Conservation (phyloP, 64 coral and sea anemone species). For the Stylophora pistillata region DNA sequence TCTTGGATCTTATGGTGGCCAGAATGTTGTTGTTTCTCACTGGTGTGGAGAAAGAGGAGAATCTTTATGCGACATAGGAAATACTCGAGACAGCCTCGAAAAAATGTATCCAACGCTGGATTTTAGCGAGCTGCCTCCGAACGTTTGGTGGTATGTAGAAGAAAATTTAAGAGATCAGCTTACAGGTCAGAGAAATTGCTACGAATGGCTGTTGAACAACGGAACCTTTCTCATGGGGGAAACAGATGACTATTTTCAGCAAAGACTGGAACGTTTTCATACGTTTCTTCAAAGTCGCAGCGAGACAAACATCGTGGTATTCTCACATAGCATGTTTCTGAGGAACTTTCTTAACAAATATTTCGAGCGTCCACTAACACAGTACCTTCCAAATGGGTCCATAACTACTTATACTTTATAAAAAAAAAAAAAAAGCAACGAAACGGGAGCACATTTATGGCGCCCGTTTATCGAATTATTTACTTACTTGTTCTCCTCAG, state of each 20-base stretch:
- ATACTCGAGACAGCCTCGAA: background rate
- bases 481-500: too few species aligned
- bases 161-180: slow-evolving; percentile 25
- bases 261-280: slow-evolving; percentile 39
- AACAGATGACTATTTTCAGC: slow-evolving; percentile 13
- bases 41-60: slow-evolving; percentile 31
- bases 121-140: slow-evolving; percentile 16
- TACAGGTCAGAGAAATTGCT: slow-evolving; percentile 41
- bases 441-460: too few species aligned
- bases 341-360: slow-evolving; percentile 29
- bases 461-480: too few species aligned
- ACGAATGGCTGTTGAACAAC: slow-evolving; percentile 1
- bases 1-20: slow-evolving; percentile 34
- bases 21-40: slow-evolving; percentile 38
- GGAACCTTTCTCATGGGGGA: slow-evolving; percentile 10
- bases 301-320: slow-evolving; percentile 62
- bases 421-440: background rate
- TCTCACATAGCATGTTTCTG: slow-evolving; percentile 54
- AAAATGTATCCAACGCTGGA: slow-evolving; percentile 34
- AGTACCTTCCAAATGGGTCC: slow-evolving; percentile 4
- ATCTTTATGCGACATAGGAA: slow-evolving; percentile 58
- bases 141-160: slow-evolving; percentile 57
- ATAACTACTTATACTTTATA: background rate
- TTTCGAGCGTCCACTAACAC: background rate
- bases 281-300: slow-evolving; percentile 23